Evolutionary conservation across 2,888 invertebrate genomes (phyloP).

Genomic region (Heteromyza rotundicornis): DNA sequence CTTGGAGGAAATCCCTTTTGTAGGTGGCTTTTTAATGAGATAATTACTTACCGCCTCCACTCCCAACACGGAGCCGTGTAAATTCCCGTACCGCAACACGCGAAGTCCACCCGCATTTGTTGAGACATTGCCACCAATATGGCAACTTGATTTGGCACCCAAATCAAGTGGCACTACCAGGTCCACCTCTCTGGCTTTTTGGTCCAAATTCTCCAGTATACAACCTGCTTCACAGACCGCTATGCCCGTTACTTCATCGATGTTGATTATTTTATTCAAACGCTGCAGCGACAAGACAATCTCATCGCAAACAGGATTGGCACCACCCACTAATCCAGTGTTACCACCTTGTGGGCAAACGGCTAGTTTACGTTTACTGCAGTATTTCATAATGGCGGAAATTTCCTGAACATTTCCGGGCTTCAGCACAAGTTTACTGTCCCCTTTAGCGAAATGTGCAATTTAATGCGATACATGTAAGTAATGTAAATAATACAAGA

Average conservation of each 20-base stretch:
- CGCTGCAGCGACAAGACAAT: conserved; percentile 83
- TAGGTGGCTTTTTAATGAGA: too few species aligned
- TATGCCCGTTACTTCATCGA: conserved; percentile 84
- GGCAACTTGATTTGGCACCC: conserved; percentile 95
- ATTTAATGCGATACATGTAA: background rate
- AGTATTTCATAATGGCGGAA: conserved; percentile 82
- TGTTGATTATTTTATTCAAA: conserved; percentile 83
- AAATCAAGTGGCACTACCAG: conserved; percentile 95
- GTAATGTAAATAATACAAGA: background rate
- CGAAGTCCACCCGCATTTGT: conserved; percentile 97
- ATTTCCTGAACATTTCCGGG: conserved; percentile 89
- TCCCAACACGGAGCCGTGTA: conserved; percentile 90
- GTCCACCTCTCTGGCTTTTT: conserved; percentile 72
- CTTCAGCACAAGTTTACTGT: conserved; percentile 81
- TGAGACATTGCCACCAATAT: conserved; percentile 94
- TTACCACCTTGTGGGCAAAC: conserved; percentile 96
- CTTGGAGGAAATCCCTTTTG: too few species aligned
- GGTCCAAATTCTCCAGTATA: conserved; percentile 84
- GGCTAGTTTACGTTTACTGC: conserved; percentile 81
- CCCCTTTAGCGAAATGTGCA: conserved; percentile 69
- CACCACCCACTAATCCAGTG: conserved; percentile 95
- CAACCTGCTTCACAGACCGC: conserved; percentile 92
- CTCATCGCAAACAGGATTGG: conserved; percentile 97
- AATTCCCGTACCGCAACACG: conserved; percentile 92
- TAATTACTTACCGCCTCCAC: conserved; percentile 78